phyloP scores from a whole-genome alignment of 2,888 invertebrate genomes.

The Aphrophora alni region DNA sequence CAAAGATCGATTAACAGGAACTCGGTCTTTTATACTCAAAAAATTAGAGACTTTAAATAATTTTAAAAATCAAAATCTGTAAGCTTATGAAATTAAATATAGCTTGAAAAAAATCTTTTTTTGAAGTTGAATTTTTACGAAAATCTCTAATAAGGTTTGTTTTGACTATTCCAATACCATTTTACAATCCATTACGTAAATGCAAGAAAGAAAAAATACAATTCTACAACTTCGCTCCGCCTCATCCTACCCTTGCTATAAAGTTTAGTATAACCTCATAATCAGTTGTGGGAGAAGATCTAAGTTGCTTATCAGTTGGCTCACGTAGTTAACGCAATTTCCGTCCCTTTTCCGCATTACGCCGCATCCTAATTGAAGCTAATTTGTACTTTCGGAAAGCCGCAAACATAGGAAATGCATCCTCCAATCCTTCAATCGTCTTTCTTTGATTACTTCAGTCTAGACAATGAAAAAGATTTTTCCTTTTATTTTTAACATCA shows the following conservation, averaged over 20 bases:
- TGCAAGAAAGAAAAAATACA: no score
- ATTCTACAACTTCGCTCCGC: no score
- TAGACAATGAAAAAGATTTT: not conserved
- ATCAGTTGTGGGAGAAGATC: not conserved
- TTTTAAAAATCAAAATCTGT: no score
- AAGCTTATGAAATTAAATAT: no score
- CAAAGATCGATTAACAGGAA: no score
- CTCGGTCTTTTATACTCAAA: no score
- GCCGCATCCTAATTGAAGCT: not conserved
- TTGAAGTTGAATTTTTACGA: no score
- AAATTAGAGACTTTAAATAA: no score
- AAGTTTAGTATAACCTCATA: not conserved
- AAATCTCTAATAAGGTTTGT: no score
- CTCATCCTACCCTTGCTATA: not conserved
- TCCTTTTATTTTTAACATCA: not conserved
- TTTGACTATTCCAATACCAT: no score
- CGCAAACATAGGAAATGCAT: not conserved
- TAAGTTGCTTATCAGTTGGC: not conserved
- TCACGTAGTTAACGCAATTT: conserved; percentile 4
- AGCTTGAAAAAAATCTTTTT: no score
- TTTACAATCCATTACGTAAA: no score
- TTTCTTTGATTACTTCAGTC: not conserved
- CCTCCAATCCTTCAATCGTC: not conserved
- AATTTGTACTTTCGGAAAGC: not conserved
- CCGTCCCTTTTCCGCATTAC: conserved; percentile 9